Evolutionary conservation across 2,888 invertebrate species (phyloP), one percentile per base, ranked within the genome.

Genomic region (Hesperia comma): DNA sequence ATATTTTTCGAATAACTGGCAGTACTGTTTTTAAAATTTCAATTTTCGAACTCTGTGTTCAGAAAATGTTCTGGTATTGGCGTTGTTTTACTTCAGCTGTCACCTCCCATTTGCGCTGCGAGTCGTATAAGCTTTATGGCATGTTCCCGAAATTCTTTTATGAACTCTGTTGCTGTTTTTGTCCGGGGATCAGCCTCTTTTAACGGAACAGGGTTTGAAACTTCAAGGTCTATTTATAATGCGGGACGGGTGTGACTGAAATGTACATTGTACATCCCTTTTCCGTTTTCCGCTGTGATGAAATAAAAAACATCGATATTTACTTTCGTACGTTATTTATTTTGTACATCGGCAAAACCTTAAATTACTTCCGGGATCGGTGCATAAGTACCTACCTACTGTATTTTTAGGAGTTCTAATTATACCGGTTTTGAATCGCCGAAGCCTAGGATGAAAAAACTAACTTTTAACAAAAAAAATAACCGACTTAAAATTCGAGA

Each of bases 141-240:
- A 57, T 21, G 56, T 63, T 56, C 49, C 41, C 37, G 46, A 63
- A 55, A 56, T 37, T 56, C 63, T 63, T 63, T 63, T 56, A 63
- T 56, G 56, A 56, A 63, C 56, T 49, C 26, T 57, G 56, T 14
- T 56, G 49, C 46, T 62, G 51, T 68, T 68, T 63, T 66, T 58
- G 21, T 19, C 26, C 58, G 56, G 53, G 53, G 58, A 53, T 62
- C 69, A 63, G 49, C 43, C 21, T 49, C 62, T 63, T 55, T 58
- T 70, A 67, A 71, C 70, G 55, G 57, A 41, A 32, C 63, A 63
- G 14, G 57, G 40, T 63, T 63, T 63, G 57, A 57, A 51, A 63
- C 63, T 63, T 63, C 41, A 41, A 46, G 40, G 17, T 49, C 56
- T 63, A 56, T 49, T 56, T 49, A 63, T 46, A 49, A 63, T 56